A percentile compares a stretch with the other conserved stretches of the same genome.
These are phyloP conservation scores for Cheilosia impressa DNA, from an alignment of 2,888 invertebrate species.

Conservation along the genomic window DNA sequence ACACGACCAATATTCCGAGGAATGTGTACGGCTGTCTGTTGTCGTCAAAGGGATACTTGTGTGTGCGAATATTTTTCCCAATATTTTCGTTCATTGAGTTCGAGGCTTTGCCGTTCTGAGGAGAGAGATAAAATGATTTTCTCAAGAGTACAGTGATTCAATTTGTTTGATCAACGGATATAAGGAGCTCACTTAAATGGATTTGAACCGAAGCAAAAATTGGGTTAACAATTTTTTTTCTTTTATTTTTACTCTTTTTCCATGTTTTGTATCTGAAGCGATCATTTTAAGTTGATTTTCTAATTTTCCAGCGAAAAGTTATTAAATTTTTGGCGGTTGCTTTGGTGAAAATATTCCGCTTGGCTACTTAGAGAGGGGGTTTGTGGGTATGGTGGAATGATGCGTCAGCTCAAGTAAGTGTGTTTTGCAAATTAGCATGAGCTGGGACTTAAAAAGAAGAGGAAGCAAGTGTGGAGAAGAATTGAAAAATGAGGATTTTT, in stretches of 20 bases:
- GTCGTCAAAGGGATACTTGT: conserved; percentile 12
- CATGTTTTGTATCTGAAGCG: neutral
- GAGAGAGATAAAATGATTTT: conserved; percentile 58
- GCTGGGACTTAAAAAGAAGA: too few relatives aligned
- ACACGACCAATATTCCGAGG: conserved; percentile 15
- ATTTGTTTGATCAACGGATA: conserved; percentile 57
- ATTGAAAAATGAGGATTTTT: too few relatives aligned
- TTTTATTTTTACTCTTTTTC: neutral
- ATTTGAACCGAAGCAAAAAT: conserved; percentile 25
- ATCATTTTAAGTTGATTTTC: conserved; percentile 38
- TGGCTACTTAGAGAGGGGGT: too few relatives aligned
- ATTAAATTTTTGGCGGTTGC: neutral
- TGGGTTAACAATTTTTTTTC: conserved; percentile 4
- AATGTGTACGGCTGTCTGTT: neutral
- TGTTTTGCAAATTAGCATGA: too few relatives aligned
- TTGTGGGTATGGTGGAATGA: too few relatives aligned
- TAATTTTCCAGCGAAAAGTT: conserved; percentile 2
- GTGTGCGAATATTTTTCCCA: conserved; percentile 27
- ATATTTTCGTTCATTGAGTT: conserved; percentile 47
- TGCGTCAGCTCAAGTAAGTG: too few relatives aligned
- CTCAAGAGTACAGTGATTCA: conserved; percentile 65
- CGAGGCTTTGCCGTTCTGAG: conserved; percentile 43
- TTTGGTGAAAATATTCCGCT: neutral
- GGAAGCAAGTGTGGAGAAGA: too few relatives aligned
- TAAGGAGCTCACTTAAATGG: conserved; percentile 44